Evolutionary conservation across 2,113 vertebrate species (phyloP).

Genomic region (Lepus americanus): DNA sequence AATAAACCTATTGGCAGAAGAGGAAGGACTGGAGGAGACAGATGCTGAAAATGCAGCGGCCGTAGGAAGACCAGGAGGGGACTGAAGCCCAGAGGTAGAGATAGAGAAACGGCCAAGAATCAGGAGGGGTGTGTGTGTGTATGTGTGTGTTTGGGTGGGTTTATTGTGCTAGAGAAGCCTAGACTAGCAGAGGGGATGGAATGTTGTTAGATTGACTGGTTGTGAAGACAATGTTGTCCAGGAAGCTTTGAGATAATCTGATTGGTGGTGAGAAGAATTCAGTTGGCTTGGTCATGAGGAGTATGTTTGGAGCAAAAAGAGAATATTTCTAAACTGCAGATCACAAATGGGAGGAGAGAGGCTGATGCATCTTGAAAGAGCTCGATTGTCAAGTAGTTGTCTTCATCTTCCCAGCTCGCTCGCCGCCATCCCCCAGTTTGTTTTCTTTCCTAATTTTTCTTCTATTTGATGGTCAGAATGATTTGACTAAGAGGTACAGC

Average conservation of each 20-base stretch:
- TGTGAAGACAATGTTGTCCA: background rate
- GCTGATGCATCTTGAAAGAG: background rate
- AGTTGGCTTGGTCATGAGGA: background rate
- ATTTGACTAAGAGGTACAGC: background rate
- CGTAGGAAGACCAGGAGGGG: background rate
- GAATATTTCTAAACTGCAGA: background rate
- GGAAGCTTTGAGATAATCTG: background rate
- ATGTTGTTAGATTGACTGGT: background rate
- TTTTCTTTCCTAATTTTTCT: background rate
- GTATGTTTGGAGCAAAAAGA: background rate
- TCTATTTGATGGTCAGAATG: background rate
- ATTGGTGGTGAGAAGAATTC: background rate
- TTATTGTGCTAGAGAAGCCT: rapidly evolving
- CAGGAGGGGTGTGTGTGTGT: background rate
- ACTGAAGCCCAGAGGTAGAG: background rate
- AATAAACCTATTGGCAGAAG: background rate
- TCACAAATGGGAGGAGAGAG: background rate
- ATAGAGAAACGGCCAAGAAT: background rate
- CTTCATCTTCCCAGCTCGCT: background rate
- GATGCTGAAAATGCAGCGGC: background rate
- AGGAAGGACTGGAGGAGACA: background rate
- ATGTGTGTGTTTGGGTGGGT: background rate
- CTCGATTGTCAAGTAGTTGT: rapidly evolving
- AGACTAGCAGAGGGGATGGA: background rate
- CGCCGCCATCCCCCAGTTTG: background rate